Evolutionary conservation across 2,888 invertebrate genomes (phyloP).

Genomic region (Hedya salicella): DNA sequence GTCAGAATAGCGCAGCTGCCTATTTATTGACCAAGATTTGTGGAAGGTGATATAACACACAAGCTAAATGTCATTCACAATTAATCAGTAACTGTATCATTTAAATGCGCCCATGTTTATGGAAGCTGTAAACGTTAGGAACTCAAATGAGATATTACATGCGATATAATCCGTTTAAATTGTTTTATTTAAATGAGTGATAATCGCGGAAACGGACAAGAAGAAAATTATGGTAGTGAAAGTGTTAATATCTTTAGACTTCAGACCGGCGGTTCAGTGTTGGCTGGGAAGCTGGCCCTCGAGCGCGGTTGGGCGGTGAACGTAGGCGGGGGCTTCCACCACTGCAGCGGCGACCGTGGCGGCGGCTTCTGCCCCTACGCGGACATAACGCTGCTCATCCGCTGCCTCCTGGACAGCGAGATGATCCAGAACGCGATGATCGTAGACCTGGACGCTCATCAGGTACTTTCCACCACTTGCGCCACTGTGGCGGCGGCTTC

Average conservation of each 20-base stretch:
- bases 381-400: conserved; percentile 92
- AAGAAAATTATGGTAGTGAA: neutral
- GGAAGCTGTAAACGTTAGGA: too few relatives aligned
- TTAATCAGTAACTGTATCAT: too few relatives aligned
- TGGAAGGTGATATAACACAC: too few relatives aligned
- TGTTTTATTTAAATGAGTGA: too few relatives aligned
- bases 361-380: conserved; percentile 97
- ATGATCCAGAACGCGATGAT: conserved; percentile 91
- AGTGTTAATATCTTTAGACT: conserved; percentile 71
- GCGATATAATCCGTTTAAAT: too few relatives aligned
- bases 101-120: too few relatives aligned
- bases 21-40: too few relatives aligned
- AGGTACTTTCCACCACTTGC: conserved; percentile 83
- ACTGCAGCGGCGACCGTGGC: conserved; percentile 90
- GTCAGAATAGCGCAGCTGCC: too few relatives aligned
- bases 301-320: conserved; percentile 95
- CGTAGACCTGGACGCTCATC: conserved; percentile 96
- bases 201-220: too few relatives aligned
- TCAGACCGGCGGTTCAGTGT: conserved; percentile 93
- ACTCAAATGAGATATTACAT: too few relatives aligned
- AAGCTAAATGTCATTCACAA: too few relatives aligned
- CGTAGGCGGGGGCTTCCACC: conserved; percentile 96
- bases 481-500: too few relatives aligned
- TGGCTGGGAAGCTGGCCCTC: conserved; percentile 93
- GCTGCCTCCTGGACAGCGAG: conserved; percentile 86